phyloP scores from a whole-genome alignment of 2,113 vertebrate species.

The Chaetops frenatus region DNA sequence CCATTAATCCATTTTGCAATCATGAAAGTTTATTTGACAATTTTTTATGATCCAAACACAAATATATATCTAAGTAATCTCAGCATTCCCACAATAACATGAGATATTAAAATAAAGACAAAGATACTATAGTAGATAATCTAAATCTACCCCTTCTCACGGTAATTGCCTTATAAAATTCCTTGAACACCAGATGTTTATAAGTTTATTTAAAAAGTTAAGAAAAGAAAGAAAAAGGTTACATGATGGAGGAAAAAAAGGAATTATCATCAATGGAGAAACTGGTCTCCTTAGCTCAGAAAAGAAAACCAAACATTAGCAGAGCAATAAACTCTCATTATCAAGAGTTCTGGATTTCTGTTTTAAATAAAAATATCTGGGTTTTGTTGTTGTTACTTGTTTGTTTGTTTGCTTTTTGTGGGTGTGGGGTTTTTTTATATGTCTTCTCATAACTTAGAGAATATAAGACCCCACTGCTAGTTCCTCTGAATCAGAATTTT shows the following conservation, averaged over 20 bases:
- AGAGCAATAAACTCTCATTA: neutral
- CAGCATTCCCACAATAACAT: neutral
- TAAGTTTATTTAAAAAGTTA: neutral
- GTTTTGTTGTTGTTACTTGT: neutral
- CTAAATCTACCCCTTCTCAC: neutral
- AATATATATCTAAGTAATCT: neutral
- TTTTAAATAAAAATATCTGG: neutral
- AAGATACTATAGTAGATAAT: neutral
- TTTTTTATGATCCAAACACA: neutral
- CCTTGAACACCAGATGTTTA: neutral
- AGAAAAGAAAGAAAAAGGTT: neutral
- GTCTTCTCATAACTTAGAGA: neutral
- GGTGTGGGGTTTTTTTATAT: accelerated
- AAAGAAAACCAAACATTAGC: neutral
- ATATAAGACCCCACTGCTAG: neutral
- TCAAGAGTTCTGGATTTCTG: neutral
- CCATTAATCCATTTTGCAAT: neutral
- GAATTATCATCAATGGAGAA: neutral
- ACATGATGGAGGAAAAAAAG: neutral
- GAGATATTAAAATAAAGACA: neutral
- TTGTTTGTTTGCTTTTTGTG: no score
- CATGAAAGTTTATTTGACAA: neutral
- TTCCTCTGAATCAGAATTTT: neutral
- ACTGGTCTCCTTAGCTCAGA: neutral
- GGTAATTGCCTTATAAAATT: neutral